Percentiles rank a stretch among this genome's conserved stretches.
phyloP scores from a whole-genome alignment of 2,113 vertebrate species.

The Coreoperca whiteheadi region DNA sequence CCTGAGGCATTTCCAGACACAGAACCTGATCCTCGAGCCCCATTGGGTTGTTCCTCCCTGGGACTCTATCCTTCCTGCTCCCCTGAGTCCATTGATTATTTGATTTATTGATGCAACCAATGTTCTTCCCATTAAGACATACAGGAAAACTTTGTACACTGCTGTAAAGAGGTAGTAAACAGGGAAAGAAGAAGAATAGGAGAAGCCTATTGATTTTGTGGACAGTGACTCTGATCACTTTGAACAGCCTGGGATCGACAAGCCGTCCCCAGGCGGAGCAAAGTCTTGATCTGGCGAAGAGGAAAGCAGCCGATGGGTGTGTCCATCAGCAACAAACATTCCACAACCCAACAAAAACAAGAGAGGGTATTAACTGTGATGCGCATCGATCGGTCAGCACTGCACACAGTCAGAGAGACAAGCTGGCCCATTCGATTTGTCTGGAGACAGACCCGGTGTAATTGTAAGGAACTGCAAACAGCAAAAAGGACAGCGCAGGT shows the following conservation, averaged over 20 bases:
- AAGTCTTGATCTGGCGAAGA: slow-evolving; percentile 50
- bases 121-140: slow-evolving; percentile 63
- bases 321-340: slow-evolving; percentile 72
- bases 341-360: slow-evolving; percentile 74
- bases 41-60: slow-evolving; percentile 8
- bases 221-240: slow-evolving; percentile 79
- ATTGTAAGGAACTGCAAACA: slow-evolving; percentile 65
- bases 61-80: slow-evolving; percentile 51
- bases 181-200: slow-evolving; percentile 10
- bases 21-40: slow-evolving; percentile 32
- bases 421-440: slow-evolving; percentile 72
- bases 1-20: slow-evolving; percentile 31
- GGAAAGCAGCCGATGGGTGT: slow-evolving; percentile 55
- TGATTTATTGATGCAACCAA: slow-evolving; percentile 71
- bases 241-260: slow-evolving; percentile 77
- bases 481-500: slow-evolving; percentile 51
- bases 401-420: slow-evolving; percentile 62
- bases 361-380: slow-evolving; percentile 78
- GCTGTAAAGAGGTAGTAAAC: slow-evolving; percentile 46
- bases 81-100: slow-evolving; percentile 62
- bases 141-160: slow-evolving; percentile 67
- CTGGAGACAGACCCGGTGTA: slow-evolving; percentile 57
- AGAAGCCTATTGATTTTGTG: slow-evolving; percentile 68
- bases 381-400: slow-evolving; percentile 70
- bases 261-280: slow-evolving; percentile 46